phyloP scores from a whole-genome alignment of 2,797 vertebrate species.

The Poecilia wingei region DNA sequence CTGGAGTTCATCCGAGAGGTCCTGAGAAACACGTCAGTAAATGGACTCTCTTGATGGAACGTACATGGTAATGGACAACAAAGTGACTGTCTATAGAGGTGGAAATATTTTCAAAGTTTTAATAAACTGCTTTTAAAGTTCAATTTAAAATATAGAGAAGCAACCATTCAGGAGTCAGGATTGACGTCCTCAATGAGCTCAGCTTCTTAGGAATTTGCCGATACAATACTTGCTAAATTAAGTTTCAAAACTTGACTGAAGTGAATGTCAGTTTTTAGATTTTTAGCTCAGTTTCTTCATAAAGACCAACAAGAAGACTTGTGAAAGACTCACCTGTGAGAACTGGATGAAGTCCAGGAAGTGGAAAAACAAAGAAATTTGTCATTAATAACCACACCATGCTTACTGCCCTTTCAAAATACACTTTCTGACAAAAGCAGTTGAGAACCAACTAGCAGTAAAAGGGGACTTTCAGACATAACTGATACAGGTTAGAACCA shows the following conservation, averaged over 20 bases:
- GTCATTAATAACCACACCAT: slow-evolving; percentile 22
- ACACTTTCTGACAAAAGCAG: neutral
- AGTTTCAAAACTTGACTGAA: neutral
- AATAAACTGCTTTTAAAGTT: neutral
- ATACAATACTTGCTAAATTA: neutral
- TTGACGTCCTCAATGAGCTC: neutral
- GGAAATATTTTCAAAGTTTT: neutral
- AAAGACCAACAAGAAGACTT: neutral
- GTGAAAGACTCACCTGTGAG: slow-evolving; percentile 78
- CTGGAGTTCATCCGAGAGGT: slow-evolving; percentile 83
- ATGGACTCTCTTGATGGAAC: slow-evolving; percentile 39
- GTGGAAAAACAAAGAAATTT: slow-evolving; percentile 46
- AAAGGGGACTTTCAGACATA: neutral
- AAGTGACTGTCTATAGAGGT: neutral
- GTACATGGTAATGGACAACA: no score
- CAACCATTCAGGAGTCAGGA: neutral
- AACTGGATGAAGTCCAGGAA: slow-evolving; percentile 69
- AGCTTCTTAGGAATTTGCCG: neutral
- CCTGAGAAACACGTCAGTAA: slow-evolving; percentile 74
- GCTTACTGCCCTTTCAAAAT: neutral
- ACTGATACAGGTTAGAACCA: neutral
- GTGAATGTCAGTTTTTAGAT: neutral
- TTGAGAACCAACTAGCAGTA: neutral
- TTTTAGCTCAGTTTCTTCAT: neutral
- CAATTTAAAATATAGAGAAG: neutral